phyloP scores from a whole-genome alignment of 2,888 invertebrate genomes.

The Xanthorhoe designata region DNA sequence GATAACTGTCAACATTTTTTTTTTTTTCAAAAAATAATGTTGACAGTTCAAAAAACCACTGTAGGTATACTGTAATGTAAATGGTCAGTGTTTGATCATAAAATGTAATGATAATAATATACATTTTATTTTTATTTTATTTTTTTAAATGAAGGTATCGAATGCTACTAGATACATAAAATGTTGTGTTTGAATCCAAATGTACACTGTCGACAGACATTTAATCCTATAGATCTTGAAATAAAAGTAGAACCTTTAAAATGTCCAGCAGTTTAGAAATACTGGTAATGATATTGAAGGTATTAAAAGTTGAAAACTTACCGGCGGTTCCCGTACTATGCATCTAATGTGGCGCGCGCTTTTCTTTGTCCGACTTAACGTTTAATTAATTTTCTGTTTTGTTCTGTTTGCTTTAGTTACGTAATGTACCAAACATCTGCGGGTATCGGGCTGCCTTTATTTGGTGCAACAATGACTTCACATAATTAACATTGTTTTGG shows the following conservation, averaged over 20 bases:
- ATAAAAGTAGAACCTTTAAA: neutral
- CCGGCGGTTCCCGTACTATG: slow-evolving; percentile 12
- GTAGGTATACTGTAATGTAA: no score
- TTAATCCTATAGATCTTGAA: no score
- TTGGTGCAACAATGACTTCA: slow-evolving; percentile 16
- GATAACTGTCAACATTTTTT: no score
- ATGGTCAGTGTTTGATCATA: no score
- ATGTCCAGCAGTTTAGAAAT: neutral
- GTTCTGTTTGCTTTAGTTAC: slow-evolving; percentile 43
- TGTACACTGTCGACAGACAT: no score
- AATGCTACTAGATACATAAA: no score
- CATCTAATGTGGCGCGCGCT: slow-evolving; percentile 51
- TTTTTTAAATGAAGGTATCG: no score
- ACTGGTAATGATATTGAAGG: neutral
- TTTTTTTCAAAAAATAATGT: no score
- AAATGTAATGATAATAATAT: no score
- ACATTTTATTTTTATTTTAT: no score
- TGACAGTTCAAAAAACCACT: no score
- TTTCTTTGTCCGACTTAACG: slow-evolving; percentile 54
- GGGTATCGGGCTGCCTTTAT: slow-evolving; percentile 29
- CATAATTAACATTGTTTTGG: slow-evolving; percentile 14
- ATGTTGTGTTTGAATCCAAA: no score
- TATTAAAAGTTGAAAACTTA: slow-evolving; percentile 3
- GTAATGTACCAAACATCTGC: slow-evolving; percentile 41
- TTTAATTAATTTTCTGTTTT: slow-evolving; percentile 55